Conservation (phyloP, 2,888 invertebrate genomes). For the Drosophila nigricruria region DNA sequence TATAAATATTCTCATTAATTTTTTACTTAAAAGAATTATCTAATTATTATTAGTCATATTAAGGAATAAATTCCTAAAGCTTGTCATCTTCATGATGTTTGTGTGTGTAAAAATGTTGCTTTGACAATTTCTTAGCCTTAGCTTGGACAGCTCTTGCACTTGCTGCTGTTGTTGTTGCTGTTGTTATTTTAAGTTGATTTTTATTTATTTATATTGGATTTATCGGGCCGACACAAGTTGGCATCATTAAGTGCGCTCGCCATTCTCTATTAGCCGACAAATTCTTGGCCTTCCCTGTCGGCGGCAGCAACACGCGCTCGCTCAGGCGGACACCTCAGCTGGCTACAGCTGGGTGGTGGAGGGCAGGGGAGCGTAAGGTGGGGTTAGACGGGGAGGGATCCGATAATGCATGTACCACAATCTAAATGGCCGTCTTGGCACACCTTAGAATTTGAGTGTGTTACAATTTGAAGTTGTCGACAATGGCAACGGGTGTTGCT, state of each 20-base stretch:
- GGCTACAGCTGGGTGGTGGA: not conserved
- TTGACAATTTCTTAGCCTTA: not conserved
- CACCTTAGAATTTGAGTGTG: slow-evolving; percentile 80
- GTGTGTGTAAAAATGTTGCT: not conserved
- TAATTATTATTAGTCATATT: not conserved
- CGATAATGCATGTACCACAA: slow-evolving; percentile 80
- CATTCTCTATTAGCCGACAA: slow-evolving; percentile 81
- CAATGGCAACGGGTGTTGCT: slow-evolving; percentile 68
- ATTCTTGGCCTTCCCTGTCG: slow-evolving; percentile 81
- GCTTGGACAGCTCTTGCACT: not conserved
- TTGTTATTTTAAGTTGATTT: slow-evolving; percentile 18
- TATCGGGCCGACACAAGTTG: slow-evolving; percentile 67
- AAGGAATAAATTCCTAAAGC: not conserved
- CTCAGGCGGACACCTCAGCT: slow-evolving; percentile 52
- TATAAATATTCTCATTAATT: not conserved
- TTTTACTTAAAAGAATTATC: not conserved
- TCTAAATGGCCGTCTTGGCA: slow-evolving; percentile 80
- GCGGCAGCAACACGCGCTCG: slow-evolving; percentile 54
- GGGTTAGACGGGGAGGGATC: slow-evolving; percentile 21
- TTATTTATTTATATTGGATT: slow-evolving; percentile 30
- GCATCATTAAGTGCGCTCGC: slow-evolving; percentile 80
- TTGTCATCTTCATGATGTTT: not conserved
- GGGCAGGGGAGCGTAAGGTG: not conserved
- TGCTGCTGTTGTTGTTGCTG: not conserved
- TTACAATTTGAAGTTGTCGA: slow-evolving; percentile 81